Percentiles rank a stretch among this genome's conserved stretches.
These are phyloP conservation scores for Chaetoderma sp. DNA, from an alignment of 2,888 invertebrate genomes.

Conservation along the genomic window DNA sequence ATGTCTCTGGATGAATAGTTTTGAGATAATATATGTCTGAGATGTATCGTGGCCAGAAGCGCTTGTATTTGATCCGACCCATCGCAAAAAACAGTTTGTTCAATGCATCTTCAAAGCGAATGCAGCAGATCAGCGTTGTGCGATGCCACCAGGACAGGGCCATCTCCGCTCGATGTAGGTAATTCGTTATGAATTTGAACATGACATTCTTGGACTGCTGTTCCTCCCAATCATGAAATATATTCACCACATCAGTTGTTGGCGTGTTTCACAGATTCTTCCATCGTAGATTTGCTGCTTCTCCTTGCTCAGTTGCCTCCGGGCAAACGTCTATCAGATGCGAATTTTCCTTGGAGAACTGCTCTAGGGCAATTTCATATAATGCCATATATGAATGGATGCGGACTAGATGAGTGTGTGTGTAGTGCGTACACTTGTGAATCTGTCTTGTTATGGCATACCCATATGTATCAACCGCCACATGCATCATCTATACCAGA, in stretches of 20 bases:
- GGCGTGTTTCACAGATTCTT: constrained; percentile 14
- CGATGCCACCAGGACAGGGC: constrained; percentile 25
- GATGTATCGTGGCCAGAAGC: constrained; percentile 16
- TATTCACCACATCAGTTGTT: constrained; percentile 11
- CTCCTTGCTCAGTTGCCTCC: neutral
- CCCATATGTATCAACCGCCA: constrained; percentile 15
- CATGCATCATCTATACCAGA: constrained; percentile 25
- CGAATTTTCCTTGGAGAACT: neutral
- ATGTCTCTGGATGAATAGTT: constrained; percentile 4
- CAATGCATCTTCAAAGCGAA: constrained; percentile 22
- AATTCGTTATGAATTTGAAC: constrained; percentile 26
- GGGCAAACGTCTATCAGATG: neutral
- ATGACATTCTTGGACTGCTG: constrained; percentile 25
- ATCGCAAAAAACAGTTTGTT: constrained; percentile 30
- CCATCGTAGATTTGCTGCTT: neutral
- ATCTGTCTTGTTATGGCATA: constrained; percentile 19
- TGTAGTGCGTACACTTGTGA: constrained; percentile 27
- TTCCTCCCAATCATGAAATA: constrained; percentile 20
- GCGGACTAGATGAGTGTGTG: constrained; percentile 2
- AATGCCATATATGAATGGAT: constrained; percentile 17
- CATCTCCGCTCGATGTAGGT: constrained; percentile 28
- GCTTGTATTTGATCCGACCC: constrained; percentile 23
- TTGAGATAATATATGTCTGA: constrained; percentile 22
- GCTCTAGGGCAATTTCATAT: constrained; percentile 15
- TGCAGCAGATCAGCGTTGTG: constrained; percentile 29